These are phyloP conservation scores for Chaetophractus vellerosus DNA, from an alignment of 2,797 vertebrate species.

Conservation along the genomic window DNA sequence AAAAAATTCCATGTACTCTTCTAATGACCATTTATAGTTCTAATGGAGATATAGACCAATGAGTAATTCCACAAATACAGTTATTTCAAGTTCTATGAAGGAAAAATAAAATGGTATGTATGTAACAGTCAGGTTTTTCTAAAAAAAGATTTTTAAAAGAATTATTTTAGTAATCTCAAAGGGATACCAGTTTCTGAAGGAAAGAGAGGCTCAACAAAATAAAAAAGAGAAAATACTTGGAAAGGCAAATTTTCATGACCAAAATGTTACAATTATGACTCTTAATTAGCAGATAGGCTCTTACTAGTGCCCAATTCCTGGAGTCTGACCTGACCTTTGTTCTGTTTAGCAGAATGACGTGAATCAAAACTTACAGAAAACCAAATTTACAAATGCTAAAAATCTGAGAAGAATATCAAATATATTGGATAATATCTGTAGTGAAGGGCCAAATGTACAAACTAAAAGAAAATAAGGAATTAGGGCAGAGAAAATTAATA, in stretches of 20 bases:
- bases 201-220: too few relatives aligned
- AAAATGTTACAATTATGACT: neutral
- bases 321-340: neutral
- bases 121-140: too few relatives aligned
- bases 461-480: neutral
- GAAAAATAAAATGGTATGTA: too few relatives aligned
- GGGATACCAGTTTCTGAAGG: too few relatives aligned
- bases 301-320: neutral
- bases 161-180: too few relatives aligned
- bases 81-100: too few relatives aligned
- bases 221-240: too few relatives aligned
- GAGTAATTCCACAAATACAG: too few relatives aligned
- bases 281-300: neutral
- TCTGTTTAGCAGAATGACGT: neutral
- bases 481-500: neutral
- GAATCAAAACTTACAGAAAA: neutral
- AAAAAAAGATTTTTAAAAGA: too few relatives aligned
- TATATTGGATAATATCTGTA: neutral
- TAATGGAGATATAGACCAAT: too few relatives aligned
- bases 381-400: neutral
- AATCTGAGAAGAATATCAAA: neutral
- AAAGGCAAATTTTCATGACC: neutral
- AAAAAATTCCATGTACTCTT: too few relatives aligned
- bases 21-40: too few relatives aligned
- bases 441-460: neutral